Evolutionary conservation across 2,888 invertebrate species (phyloP).

Genomic region (Smittia aterrima): DNA sequence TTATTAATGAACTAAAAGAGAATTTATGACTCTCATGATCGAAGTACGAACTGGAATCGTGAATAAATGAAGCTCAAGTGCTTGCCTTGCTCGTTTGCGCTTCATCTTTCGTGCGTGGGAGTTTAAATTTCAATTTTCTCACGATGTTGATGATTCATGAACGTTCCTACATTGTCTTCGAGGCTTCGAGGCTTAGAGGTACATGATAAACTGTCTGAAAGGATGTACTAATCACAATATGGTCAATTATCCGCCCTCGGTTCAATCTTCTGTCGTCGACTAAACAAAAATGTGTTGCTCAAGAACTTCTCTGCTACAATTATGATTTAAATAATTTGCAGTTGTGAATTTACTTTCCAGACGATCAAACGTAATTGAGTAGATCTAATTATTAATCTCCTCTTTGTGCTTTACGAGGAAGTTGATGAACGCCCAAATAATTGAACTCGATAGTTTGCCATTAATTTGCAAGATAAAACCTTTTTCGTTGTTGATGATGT

Average conservation of each 20-base stretch:
- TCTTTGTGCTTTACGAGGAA: too few species aligned
- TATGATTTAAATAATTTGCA: too few species aligned
- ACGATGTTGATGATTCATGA: not conserved
- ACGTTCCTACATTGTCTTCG: not conserved
- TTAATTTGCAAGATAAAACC: not conserved
- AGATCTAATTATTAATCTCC: too few species aligned
- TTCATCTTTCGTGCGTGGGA: not conserved
- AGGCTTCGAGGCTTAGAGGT: not conserved
- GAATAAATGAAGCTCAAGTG: not conserved
- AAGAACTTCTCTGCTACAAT: too few species aligned
- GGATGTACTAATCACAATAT: too few species aligned
- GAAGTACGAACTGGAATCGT: not conserved
- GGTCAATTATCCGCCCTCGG: too few species aligned
- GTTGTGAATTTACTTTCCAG: too few species aligned
- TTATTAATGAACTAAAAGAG: not conserved
- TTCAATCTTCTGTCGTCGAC: too few species aligned
- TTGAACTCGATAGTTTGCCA: not conserved
- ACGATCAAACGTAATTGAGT: too few species aligned
- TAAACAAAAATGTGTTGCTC: too few species aligned
- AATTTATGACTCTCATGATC: not conserved
- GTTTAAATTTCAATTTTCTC: constrained; percentile 7
- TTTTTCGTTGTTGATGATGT: not conserved
- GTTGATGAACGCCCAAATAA: too few species aligned
- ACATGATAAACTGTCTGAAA: not conserved
- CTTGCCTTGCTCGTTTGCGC: not conserved